Conservation (phyloP, 2,888 invertebrate genomes). For the Oscheius sp. region DNA sequence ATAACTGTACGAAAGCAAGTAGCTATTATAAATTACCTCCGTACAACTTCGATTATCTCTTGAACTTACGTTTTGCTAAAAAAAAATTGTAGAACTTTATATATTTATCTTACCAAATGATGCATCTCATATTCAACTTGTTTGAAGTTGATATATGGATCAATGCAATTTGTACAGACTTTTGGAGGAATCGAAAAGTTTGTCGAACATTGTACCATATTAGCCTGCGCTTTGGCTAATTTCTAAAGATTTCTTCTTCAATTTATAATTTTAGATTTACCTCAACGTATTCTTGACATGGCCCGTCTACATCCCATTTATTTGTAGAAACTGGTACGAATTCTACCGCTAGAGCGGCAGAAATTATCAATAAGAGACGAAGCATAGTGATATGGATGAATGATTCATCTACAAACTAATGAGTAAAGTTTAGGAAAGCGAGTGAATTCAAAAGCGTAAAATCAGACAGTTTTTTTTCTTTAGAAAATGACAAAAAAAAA, state of each 20-base stretch:
- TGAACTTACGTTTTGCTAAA: constrained; percentile 47
- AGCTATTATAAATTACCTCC: constrained; percentile 66
- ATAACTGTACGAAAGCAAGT: constrained; percentile 62
- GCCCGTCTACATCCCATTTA: constrained; percentile 64
- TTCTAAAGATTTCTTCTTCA: constrained; percentile 33
- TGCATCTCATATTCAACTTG: constrained; percentile 63
- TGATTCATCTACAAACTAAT: neutral
- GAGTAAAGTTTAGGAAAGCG: neutral
- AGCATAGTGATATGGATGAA: no score
- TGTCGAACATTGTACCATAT: constrained; percentile 62
- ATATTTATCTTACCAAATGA: constrained; percentile 50
- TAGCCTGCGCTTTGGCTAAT: constrained; percentile 47
- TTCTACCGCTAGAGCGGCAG: neutral
- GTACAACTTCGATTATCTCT: constrained; percentile 60
- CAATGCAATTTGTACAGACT: constrained; percentile 68
- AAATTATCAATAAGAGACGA: neutral
- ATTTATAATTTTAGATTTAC: constrained; percentile 34
- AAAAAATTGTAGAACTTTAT: neutral
- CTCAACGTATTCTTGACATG: constrained; percentile 63
- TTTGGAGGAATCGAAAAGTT: constrained; percentile 67
- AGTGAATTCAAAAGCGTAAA: neutral
- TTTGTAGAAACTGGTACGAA: constrained; percentile 37
- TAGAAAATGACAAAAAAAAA: no score
- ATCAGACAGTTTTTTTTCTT: no score
- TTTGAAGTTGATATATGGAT: constrained; percentile 62